Conservation (phyloP, 2,113 vertebrate genomes). For the Callithrix jacchus region DNA sequence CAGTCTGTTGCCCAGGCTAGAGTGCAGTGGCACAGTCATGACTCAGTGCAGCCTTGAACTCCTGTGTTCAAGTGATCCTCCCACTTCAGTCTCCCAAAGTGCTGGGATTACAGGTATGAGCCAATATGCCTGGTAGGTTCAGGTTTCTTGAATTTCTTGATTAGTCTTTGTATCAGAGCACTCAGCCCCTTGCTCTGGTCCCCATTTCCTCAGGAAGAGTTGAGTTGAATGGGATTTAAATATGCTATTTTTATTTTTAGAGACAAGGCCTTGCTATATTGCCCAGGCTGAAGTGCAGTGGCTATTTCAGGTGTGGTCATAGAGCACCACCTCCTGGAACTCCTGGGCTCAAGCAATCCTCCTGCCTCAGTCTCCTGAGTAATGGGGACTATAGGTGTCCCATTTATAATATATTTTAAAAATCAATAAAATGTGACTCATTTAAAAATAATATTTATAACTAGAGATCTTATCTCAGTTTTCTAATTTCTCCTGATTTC, state of each 20-base stretch:
- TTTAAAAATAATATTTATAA: background rate
- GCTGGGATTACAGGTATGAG: too few species aligned
- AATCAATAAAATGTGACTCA: background rate
- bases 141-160: background rate
- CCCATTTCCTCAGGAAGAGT: background rate
- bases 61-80: too few species aligned
- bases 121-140: background rate
- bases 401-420: background rate
- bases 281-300: background rate
- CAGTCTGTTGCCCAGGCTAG: too few species aligned
- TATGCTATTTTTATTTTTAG: background rate
- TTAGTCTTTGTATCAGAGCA: background rate
- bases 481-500: constrained; percentile 2
- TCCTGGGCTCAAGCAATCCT: background rate
- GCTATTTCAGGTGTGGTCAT: too few species aligned
- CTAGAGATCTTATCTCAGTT: background rate
- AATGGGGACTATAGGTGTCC: background rate
- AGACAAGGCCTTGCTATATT: background rate
- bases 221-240: background rate
- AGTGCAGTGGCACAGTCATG: too few species aligned
- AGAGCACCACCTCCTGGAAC: background rate
- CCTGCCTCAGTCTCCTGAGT: background rate
- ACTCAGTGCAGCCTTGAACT: too few species aligned
- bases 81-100: too few species aligned
- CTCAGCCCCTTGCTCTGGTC: background rate